Evolutionary conservation across 2,888 invertebrate species (phyloP).

Genomic region (Embidobia sp.): DNA sequence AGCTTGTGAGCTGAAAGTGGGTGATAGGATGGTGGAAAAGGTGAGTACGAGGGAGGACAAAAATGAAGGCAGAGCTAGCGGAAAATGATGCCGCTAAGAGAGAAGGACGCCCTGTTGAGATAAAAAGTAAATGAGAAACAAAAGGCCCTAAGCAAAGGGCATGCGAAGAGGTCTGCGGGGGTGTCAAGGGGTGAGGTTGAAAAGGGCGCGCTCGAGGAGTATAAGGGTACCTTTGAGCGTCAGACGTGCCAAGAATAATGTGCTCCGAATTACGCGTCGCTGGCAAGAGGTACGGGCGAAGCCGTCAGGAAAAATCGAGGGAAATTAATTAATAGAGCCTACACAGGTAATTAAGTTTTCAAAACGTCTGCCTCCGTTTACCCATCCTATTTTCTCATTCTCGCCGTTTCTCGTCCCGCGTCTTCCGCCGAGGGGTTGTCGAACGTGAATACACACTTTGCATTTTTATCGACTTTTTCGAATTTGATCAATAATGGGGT

Average conservation of each 20-base stretch:
- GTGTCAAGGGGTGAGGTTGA: slow-evolving; percentile 58
- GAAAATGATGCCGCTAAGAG: slow-evolving; percentile 36
- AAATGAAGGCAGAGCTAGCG: slow-evolving; percentile 25
- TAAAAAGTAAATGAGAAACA: slow-evolving; percentile 81
- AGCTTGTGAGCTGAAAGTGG: slow-evolving; percentile 66
- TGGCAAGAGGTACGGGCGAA: slow-evolving; percentile 68
- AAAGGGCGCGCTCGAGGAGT: slow-evolving; percentile 62
- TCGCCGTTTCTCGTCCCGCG: slow-evolving; percentile 48
- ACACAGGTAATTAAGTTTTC: slow-evolving; percentile 81
- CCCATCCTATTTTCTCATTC: slow-evolving; percentile 54
- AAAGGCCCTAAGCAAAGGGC: slow-evolving; percentile 72
- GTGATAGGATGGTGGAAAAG: slow-evolving; percentile 11
- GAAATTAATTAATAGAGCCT: slow-evolving; percentile 81
- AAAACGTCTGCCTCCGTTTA: slow-evolving; percentile 75
- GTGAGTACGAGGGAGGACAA: slow-evolving; percentile 40
- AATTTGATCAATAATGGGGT: slow-evolving; percentile 43
- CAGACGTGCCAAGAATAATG: slow-evolving; percentile 81
- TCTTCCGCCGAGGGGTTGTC: slow-evolving; percentile 36
- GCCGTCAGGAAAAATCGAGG: slow-evolving; percentile 77
- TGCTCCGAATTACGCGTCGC: slow-evolving; percentile 78
- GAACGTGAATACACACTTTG: slow-evolving; percentile 37
- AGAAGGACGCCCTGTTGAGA: slow-evolving; percentile 73
- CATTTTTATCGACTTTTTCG: slow-evolving; percentile 55
- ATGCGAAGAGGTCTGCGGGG: slow-evolving; percentile 62
- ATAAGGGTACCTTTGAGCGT: slow-evolving; percentile 72